phyloP scores from a whole-genome alignment of 2,113 vertebrate species.

The Furnarius figulus region DNA sequence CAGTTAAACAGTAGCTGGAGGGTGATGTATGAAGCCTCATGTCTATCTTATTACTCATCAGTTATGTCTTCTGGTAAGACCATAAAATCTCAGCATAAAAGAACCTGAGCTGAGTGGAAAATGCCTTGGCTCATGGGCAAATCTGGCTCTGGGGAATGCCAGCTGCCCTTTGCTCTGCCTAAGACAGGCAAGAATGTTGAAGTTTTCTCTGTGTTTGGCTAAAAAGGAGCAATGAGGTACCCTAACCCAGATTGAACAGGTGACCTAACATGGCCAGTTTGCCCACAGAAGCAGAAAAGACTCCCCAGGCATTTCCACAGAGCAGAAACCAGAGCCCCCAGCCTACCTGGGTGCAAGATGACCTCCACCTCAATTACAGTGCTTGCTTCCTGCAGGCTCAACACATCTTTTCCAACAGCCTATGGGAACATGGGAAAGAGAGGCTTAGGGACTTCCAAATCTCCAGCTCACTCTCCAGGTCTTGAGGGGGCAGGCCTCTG shows the following conservation, averaged over 20 bases:
- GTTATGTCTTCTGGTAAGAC: not conserved
- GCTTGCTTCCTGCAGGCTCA: slow-evolving; percentile 37
- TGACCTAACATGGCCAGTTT: not conserved
- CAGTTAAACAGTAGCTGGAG: not conserved
- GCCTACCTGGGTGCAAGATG: not conserved
- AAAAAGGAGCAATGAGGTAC: not conserved
- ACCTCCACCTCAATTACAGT: slow-evolving; percentile 31
- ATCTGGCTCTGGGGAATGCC: not conserved
- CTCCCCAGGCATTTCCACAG: not conserved
- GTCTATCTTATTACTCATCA: not conserved
- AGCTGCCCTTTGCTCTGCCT: not conserved
- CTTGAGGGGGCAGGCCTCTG: not conserved
- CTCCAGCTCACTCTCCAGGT: not conserved
- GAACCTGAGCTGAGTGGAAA: not conserved
- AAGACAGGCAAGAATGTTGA: not conserved
- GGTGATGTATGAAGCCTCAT: not conserved
- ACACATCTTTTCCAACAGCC: slow-evolving; percentile 31
- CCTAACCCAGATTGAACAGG: not conserved
- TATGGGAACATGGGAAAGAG: not conserved
- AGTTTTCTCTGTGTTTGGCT: not conserved
- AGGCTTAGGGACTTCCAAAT: not conserved
- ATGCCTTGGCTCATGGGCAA: not conserved
- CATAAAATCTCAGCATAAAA: not conserved
- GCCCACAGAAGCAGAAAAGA: not conserved
- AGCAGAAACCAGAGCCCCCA: not conserved